Percentiles rank a stretch among this genome's conserved stretches.
These are phyloP conservation scores for Sebastes taczanowskii DNA, from an alignment of 2,797 vertebrate species.

Conservation along the genomic window DNA sequence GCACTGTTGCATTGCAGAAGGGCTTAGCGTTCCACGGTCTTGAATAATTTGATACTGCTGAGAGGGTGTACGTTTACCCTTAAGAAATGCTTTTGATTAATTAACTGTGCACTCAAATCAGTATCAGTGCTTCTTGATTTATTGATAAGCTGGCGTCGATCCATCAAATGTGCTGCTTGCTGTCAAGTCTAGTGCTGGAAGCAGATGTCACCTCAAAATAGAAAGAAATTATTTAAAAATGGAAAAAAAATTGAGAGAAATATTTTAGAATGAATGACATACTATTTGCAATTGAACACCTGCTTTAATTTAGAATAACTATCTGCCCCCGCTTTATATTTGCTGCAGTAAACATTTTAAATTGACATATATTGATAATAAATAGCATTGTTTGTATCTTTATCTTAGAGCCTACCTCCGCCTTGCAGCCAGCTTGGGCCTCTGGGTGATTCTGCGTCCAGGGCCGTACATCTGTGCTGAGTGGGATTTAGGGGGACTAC, in stretches of 20 bases:
- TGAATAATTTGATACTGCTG: background rate
- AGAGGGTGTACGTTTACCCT: background rate
- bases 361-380: background rate
- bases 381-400: background rate
- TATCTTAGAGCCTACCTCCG: conserved; percentile 85
- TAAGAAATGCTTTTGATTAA: conserved; percentile 1
- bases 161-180: background rate
- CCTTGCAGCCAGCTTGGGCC: conserved; percentile 84
- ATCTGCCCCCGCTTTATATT: background rate
- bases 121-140: background rate
- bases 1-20: conserved; percentile 46
- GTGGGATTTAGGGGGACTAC: conserved; percentile 86
- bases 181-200: background rate
- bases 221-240: background rate
- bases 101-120: background rate
- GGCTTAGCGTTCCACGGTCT: background rate
- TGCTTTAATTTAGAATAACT: background rate
- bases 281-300: background rate
- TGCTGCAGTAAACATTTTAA: background rate
- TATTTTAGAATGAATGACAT: background rate
- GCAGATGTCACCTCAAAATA: background rate
- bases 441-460: conserved; percentile 94
- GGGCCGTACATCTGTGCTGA: conserved; percentile 88
- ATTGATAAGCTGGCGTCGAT: background rate
- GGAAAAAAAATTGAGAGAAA: background rate